Base-by-base conservation (phyloP, 2,797 vertebrate species). In the Melanotaenia maccullochi region DNA sequence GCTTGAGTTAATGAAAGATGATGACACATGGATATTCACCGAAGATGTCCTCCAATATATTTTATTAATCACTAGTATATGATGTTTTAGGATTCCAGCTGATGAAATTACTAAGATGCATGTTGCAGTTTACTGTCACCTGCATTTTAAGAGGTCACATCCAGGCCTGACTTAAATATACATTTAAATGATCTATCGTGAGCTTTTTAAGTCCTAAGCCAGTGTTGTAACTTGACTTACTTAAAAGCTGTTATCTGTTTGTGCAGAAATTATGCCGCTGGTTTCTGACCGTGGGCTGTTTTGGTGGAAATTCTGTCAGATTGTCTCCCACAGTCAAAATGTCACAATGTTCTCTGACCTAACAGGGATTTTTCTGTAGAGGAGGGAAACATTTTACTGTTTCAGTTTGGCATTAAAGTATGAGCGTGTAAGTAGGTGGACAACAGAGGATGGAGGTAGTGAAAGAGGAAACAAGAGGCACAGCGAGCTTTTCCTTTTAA, bases 391-490 rank as follows among this genome's bases (percentile, higher is more conserved):
- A 57, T 72, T 65, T 56, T 16, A 55, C 68, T 60, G 36, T 70
- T 63, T 79, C 62, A 22, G 16, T 9, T 30, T 61, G 78, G 64
- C 55, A 64, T 60, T 61, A 69, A 73, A 62, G 36, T 4, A 16
- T 5, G 51, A 71, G 57, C 65, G 69, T 68, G 80, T 75, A 60
- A 76, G 76, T 38, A 47, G 70, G 56, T 73, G 75, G 67, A 73
- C 62, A 72, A 60, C 60, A 70, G 25, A 68, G 47, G 60, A 65
- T 40, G 30, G 22, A 71, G 56, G 28, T 9, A n/a, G 62, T 73
- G 51, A 33, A 66, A 52, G 60, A 75, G 25, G 36, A 77, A 54
- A 81, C 42, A 65, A 71, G 28, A 67, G 69, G 32, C 9, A 1
- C 58, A 62, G 35, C 61, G 56, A 76, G 47, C 74, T 82, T 76